Percentiles rank a stretch among this genome's conserved stretches.
Evolutionary conservation across 2,888 invertebrate genomes (phyloP).

Genomic region (Patella pellucida): DNA sequence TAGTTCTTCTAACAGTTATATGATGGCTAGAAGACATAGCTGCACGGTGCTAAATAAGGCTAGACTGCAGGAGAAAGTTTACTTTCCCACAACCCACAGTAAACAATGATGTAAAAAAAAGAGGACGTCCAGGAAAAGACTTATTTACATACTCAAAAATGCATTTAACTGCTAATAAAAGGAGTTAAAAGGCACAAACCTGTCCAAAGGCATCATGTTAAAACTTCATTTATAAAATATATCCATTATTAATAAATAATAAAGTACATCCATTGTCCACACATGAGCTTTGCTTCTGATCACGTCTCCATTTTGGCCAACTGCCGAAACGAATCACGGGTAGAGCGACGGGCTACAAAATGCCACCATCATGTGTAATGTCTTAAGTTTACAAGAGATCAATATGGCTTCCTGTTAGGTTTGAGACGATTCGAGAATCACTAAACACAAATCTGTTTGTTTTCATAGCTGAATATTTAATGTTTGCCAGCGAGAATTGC

Average conservation of each 20-base stretch:
- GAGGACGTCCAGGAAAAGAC: background rate
- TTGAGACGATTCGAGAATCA: constrained; percentile 20
- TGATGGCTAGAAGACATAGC: background rate
- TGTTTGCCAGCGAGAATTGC: background rate
- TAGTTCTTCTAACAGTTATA: background rate
- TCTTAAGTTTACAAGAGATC: constrained; percentile 22
- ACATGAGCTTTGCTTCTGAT: too few species aligned
- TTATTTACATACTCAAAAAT: background rate
- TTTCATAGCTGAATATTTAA: constrained; percentile 13
- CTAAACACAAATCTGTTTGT: constrained; percentile 25
- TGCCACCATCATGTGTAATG: constrained; percentile 19
- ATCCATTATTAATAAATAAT: background rate
- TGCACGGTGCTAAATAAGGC: too few species aligned
- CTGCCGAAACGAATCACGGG: constrained; percentile 3
- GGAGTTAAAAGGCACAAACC: too few species aligned
- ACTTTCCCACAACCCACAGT: background rate
- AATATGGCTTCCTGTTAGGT: constrained; percentile 27
- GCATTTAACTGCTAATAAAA: background rate
- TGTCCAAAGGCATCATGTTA: too few species aligned
- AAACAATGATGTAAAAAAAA: background rate
- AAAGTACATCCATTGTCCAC: too few species aligned
- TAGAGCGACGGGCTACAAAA: constrained; percentile 12
- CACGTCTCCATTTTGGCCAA: background rate
- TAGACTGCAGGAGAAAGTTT: background rate
- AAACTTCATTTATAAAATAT: background rate